Percentiles rank a stretch among this genome's conserved stretches.
These are phyloP conservation scores for Melangyna quadrimaculata DNA, from an alignment of 2,888 invertebrate species.

Conservation along the genomic window DNA sequence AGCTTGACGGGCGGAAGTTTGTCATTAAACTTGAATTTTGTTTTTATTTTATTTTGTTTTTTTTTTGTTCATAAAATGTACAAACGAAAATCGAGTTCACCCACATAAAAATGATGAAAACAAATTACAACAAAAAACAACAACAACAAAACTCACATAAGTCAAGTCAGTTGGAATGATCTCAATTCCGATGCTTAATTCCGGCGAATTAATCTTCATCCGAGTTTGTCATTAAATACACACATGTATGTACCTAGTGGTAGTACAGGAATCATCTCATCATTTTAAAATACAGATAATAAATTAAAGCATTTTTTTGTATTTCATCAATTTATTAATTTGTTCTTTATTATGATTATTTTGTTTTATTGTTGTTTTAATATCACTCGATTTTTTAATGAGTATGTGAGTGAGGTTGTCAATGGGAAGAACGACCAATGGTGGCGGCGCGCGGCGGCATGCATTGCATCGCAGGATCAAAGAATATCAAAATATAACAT, in stretches of 20 bases:
- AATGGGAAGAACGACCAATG: too few species aligned
- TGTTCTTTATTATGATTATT: conserved; percentile 3
- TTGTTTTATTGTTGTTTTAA: neutral
- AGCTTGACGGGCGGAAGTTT: conserved; percentile 38
- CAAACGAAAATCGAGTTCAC: conserved; percentile 20
- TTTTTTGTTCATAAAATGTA: conserved; percentile 22
- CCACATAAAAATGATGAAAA: conserved; percentile 42
- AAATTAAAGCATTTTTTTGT: conserved; percentile 7
- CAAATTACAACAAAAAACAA: conserved; percentile 1
- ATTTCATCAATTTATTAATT: conserved; percentile 5
- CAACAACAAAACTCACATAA: neutral
- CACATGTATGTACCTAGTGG: neutral
- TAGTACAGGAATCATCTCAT: conserved; percentile 17
- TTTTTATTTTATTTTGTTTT: conserved; percentile 9
- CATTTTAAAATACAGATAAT: conserved; percentile 18
- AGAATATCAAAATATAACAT: conserved; percentile 25
- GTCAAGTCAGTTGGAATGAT: conserved; percentile 20
- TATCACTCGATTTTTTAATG: conserved; percentile 5
- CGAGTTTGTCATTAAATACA: conserved; percentile 25
- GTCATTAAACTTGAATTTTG: conserved; percentile 37
- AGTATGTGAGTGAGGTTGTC: conserved; percentile 10
- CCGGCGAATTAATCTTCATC: conserved; percentile 55
- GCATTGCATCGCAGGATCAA: conserved; percentile 31
- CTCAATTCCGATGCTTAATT: conserved; percentile 43
- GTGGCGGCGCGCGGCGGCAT: too few species aligned